Evolutionary conservation across 2,113 vertebrate species (phyloP).

Genomic region (Petroica traversi): DNA sequence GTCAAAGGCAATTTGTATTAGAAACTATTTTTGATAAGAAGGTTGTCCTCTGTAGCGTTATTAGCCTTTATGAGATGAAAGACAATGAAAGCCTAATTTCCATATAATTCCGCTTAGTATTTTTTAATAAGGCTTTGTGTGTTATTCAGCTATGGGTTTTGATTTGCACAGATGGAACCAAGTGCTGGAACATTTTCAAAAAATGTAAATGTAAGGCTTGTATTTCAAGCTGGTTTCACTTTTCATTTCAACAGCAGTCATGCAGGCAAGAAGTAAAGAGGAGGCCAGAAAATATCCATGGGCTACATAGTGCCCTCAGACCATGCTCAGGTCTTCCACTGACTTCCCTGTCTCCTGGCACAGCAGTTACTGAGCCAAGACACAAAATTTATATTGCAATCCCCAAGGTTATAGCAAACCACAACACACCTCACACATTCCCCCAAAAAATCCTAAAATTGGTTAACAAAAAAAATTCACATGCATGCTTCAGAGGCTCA

Average conservation of each 20-base stretch:
- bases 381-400: not conserved
- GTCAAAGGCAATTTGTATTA: constrained; percentile 59
- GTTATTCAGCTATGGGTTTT: not conserved
- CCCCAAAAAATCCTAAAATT: rapidly evolving
- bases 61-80: constrained; percentile 40
- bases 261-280: not conserved
- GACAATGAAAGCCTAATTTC: constrained; percentile 39
- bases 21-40: constrained; percentile 36
- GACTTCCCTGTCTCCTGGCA: not conserved
- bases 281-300: not conserved
- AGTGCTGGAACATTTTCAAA: not conserved
- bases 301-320: not conserved
- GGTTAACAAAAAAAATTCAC: not conserved
- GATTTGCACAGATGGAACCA: constrained; percentile 5
- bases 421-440: not conserved
- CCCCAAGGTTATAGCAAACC: not conserved
- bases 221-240: not conserved
- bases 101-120: constrained; percentile 40
- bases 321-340: not conserved
- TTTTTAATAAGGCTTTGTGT: constrained; percentile 38
- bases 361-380: not conserved
- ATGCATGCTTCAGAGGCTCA: not conserved
- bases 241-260: not conserved
- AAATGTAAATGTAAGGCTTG: not conserved
- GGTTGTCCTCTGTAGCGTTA: constrained; percentile 33